Conservation (phyloP, 64 coral and sea anemone species). For the Stichodactyla mertensii region DNA sequence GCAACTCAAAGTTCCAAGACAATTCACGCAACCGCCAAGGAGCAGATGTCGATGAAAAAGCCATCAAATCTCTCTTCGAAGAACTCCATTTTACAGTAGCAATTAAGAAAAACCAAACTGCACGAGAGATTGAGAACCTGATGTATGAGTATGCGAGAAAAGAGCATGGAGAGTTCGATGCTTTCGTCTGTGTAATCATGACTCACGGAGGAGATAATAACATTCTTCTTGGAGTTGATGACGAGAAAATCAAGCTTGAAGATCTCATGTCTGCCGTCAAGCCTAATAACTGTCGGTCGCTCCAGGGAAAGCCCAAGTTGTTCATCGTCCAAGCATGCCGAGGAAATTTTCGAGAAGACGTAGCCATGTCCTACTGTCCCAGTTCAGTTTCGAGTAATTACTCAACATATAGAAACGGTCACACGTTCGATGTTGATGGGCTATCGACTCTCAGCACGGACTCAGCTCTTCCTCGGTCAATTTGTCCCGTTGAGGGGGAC, state of each 20-base stretch:
- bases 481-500: slow-evolving; percentile 4
- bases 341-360: neutral
- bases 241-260: neutral
- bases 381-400: neutral
- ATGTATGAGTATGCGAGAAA: neutral
- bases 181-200: slow-evolving; percentile 48
- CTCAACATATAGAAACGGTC: neutral
- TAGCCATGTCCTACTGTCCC: neutral
- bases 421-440: neutral
- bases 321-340: slow-evolving; percentile 48
- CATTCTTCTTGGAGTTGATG: slow-evolving; percentile 26
- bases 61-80: neutral
- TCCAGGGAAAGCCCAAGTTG: slow-evolving; percentile 42
- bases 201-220: slow-evolving; percentile 35
- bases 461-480: slow-evolving; percentile 4
- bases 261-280: slow-evolving; percentile 34
- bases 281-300: slow-evolving; percentile 1
- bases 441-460: slow-evolving; percentile 1
- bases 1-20: slow-evolving; percentile 21
- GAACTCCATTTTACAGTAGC: slow-evolving; percentile 16
- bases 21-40: neutral
- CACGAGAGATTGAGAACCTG: neutral
- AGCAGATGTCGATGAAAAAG: slow-evolving; percentile 23
- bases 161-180: slow-evolving; percentile 20
- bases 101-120: slow-evolving; percentile 11